Evolutionary conservation across 2,113 vertebrate genomes (phyloP).

Genomic region (Myxocyprinus asiaticus): DNA sequence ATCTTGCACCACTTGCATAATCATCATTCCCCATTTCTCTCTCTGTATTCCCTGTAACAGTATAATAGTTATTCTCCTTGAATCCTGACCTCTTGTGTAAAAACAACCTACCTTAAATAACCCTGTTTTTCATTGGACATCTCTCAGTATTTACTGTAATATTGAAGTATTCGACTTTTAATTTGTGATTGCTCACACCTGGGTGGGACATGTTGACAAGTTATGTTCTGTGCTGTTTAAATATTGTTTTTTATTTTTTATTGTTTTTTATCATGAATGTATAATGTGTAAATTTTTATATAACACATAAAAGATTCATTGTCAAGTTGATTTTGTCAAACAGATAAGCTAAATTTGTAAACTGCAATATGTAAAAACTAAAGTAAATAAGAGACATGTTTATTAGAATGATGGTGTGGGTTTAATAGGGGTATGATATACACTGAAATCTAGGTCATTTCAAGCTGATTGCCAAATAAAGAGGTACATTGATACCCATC

Average conservation of each 20-base stretch:
- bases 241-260: conserved; percentile 74
- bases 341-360: conserved; percentile 84
- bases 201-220: conserved; percentile 67
- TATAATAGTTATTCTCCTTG: conserved; percentile 69
- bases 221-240: conserved; percentile 71
- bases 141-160: conserved; percentile 65
- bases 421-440: conserved; percentile 74
- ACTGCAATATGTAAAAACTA: conserved; percentile 78
- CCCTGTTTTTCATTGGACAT: conserved; percentile 64
- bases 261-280: conserved; percentile 79
- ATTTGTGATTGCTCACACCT: conserved; percentile 66
- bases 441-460: conserved; percentile 79
- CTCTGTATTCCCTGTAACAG: conserved; percentile 62
- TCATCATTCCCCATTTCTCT: conserved; percentile 58
- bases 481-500: conserved; percentile 56
- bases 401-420: conserved; percentile 76
- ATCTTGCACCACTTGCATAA: conserved; percentile 56
- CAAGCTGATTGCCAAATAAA: conserved; percentile 83
- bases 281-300: conserved; percentile 80
- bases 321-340: conserved; percentile 80
- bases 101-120: conserved; percentile 40
- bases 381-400: conserved; percentile 68
- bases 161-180: conserved; percentile 59
- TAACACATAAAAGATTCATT: conserved; percentile 73
- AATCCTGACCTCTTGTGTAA: conserved; percentile 59